phyloP scores from a whole-genome alignment of 2,797 vertebrate genomes.

The Limnodromus scolopaceus region DNA sequence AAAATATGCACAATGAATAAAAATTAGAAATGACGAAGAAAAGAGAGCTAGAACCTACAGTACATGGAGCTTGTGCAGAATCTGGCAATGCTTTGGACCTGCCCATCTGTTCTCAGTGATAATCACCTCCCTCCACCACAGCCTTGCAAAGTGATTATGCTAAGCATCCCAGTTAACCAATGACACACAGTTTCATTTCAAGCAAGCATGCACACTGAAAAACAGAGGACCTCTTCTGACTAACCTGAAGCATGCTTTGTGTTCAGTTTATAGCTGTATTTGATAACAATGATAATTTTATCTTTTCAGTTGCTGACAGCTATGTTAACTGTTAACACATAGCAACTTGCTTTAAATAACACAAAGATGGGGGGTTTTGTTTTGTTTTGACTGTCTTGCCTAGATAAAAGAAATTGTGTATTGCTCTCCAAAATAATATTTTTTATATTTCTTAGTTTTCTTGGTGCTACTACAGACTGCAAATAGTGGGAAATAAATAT shows the following conservation, averaged over 20 bases:
- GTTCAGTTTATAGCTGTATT: conserved; percentile 45
- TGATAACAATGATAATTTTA: conserved; percentile 33
- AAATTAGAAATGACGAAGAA: conserved; percentile 60
- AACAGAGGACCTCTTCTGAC: conserved; percentile 81
- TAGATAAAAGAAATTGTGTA: background rate
- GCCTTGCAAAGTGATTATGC: conserved; percentile 88
- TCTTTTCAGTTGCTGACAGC: conserved; percentile 7
- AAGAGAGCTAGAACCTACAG: conserved; percentile 72
- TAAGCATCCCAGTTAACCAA: conserved; percentile 87
- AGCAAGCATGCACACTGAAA: conserved; percentile 75
- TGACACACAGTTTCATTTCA: conserved; percentile 80
- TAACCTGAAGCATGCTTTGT: conserved; percentile 63
- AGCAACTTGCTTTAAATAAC: background rate
- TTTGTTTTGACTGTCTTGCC: background rate
- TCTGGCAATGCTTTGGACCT: conserved; percentile 84
- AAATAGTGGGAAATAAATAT: background rate
- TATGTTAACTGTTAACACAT: background rate
- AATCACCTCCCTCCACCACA: conserved; percentile 88
- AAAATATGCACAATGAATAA: conserved; percentile 40
- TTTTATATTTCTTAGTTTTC: background rate
- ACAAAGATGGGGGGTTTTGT: background rate
- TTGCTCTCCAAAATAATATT: background rate
- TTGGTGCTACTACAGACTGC: background rate
- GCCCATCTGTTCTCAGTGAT: conserved; percentile 90
- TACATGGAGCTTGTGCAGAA: conserved; percentile 77